Evolutionary conservation across 2,113 vertebrate species (phyloP).

Genomic region (Antechinus flavipes): DNA sequence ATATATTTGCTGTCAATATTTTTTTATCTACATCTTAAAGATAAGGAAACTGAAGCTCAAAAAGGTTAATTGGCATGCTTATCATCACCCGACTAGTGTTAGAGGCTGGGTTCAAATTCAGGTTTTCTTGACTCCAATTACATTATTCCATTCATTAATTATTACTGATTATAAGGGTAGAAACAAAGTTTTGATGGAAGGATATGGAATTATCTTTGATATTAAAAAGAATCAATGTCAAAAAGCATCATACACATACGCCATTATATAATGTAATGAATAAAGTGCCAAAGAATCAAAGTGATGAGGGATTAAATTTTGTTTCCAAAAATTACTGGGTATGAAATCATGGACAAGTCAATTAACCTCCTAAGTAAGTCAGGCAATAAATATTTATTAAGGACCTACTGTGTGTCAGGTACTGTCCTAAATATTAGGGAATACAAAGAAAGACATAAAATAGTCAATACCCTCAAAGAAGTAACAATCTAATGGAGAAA

Average conservation of each 20-base stretch:
- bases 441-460: not conserved
- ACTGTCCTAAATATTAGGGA: not conserved
- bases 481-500: not conserved
- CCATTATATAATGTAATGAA: not conserved
- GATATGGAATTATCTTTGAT: not conserved
- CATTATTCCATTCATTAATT: not conserved
- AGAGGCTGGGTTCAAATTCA: not conserved
- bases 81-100: not conserved
- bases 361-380: not conserved
- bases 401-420: not conserved
- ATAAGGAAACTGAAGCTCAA: not conserved
- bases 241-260: not conserved
- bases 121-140: not conserved
- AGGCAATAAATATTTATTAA: not conserved
- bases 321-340: not conserved
- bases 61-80: not conserved
- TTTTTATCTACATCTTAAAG: not conserved
- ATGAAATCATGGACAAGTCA: not conserved
- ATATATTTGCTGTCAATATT: not conserved
- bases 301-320: not conserved
- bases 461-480: not conserved
- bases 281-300: not conserved
- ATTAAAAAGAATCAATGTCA: not conserved
- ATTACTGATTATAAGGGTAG: not conserved
- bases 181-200: not conserved